Conservation (phyloP, 2,113 vertebrate genomes). For the Pagrus major region DNA sequence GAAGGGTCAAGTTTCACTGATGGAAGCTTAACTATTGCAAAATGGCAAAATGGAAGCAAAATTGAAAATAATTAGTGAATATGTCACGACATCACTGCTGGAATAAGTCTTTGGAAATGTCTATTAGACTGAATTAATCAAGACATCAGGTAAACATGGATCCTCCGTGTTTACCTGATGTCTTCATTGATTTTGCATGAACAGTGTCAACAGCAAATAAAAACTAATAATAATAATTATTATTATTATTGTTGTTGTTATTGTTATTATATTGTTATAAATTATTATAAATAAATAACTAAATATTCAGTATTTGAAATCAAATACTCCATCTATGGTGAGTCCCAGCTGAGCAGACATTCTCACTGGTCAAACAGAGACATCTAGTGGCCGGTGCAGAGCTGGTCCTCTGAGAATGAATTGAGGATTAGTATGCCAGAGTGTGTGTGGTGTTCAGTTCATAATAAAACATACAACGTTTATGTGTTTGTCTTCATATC, state of each 20-base stretch:
- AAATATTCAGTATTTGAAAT: neutral
- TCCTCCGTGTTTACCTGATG: no score
- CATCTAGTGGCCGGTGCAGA: conserved; percentile 45
- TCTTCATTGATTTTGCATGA: neutral
- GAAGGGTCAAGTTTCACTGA: neutral
- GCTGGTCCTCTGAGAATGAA: neutral
- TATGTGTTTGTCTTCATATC: conserved; percentile 19
- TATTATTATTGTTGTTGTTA: no score
- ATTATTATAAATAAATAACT: no score
- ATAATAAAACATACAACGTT: conserved; percentile 23
- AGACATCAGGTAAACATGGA: neutral
- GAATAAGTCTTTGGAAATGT: neutral
- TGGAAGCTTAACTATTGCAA: neutral
- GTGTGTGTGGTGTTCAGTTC: conserved; percentile 8
- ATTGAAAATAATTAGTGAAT: no score
- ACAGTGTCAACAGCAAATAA: neutral
- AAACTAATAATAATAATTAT: no score
- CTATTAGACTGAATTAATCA: neutral
- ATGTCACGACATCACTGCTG: neutral
- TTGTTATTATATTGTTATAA: no score
- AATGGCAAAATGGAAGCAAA: neutral
- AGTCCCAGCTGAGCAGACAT: neutral
- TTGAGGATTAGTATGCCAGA: neutral
- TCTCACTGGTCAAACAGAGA: conserved; percentile 69
- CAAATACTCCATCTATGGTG: neutral